Evolutionary conservation across 1,140 invertebrate species (phyloP).

Genomic region (Drosophila mauritiana): DNA sequence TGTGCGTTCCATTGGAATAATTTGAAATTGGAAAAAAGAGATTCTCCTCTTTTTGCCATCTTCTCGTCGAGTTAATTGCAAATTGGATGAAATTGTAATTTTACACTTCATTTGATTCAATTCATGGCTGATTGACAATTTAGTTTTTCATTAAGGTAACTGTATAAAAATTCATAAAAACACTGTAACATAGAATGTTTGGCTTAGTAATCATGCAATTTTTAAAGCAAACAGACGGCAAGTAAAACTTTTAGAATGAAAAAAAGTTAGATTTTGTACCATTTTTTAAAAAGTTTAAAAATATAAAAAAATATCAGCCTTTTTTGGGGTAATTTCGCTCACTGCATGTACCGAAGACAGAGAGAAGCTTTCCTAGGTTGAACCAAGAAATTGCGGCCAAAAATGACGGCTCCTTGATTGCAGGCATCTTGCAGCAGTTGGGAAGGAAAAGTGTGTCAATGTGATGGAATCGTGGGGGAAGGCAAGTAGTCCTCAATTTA

Average conservation of each 20-base stretch:
- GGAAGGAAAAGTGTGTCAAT: slow-evolving; percentile 38
- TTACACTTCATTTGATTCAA: slow-evolving; percentile 84
- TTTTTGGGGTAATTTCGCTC: background rate
- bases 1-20: slow-evolving; percentile 80
- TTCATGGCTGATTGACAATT: slow-evolving; percentile 84
- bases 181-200: slow-evolving; percentile 1
- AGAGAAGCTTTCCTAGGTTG: slow-evolving; percentile 13
- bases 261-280: too few species aligned
- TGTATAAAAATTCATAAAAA: slow-evolving; percentile 23
- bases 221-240: background rate
- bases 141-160: slow-evolving; percentile 83
- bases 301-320: too few species aligned
- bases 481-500: slow-evolving; percentile 12
- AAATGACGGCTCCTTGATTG: slow-evolving; percentile 42
- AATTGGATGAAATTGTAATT: slow-evolving; percentile 85
- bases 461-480: background rate
- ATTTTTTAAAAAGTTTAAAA: too few species aligned
- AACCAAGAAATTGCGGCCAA: slow-evolving; percentile 33
- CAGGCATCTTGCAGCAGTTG: slow-evolving; percentile 19
- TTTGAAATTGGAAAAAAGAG: slow-evolving; percentile 73
- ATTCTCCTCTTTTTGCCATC: slow-evolving; percentile 52
- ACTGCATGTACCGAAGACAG: background rate
- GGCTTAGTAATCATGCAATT: background rate
- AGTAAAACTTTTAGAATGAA: background rate
- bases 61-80: slow-evolving; percentile 84